A percentile compares a stretch with the other conserved stretches of the same genome.
Conservation (phyloP, 2,888 invertebrate genomes). For the Drosophila subquinaria region DNA sequence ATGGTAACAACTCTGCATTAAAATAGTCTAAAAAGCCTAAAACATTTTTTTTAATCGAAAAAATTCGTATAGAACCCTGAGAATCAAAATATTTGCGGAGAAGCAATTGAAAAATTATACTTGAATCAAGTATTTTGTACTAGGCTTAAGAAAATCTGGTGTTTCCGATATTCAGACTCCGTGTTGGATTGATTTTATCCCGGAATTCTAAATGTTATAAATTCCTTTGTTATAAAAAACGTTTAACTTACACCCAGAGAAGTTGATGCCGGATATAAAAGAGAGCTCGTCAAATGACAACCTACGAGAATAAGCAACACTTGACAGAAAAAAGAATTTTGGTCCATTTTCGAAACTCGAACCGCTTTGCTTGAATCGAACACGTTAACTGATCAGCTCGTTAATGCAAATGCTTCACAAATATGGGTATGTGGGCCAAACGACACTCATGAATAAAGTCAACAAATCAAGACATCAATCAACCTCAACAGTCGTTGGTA, state of each 20-base stretch:
- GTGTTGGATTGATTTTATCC: no score
- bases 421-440: constrained; percentile 54
- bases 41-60: no score
- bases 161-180: no score
- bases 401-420: constrained; percentile 26
- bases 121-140: no score
- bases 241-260: constrained; percentile 60
- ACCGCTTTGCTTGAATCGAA: constrained; percentile 35
- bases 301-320: constrained; percentile 17
- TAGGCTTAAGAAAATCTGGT: no score
- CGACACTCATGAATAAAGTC: constrained; percentile 34
- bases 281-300: constrained; percentile 1
- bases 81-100: no score
- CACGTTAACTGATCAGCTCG: constrained; percentile 47
- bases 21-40: no score
- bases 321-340: not conserved
- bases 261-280: constrained; percentile 69
- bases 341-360: constrained; percentile 33
- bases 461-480: constrained; percentile 71
- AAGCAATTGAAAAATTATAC: no score
- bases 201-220: no score
- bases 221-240: not conserved
- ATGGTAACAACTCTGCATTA: no score
- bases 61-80: no score
- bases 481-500: constrained; percentile 9